A percentile compares a stretch with the other conserved stretches of the same genome.
Conservation (phyloP, 2,888 invertebrate species). For the Aelia acuminata region DNA sequence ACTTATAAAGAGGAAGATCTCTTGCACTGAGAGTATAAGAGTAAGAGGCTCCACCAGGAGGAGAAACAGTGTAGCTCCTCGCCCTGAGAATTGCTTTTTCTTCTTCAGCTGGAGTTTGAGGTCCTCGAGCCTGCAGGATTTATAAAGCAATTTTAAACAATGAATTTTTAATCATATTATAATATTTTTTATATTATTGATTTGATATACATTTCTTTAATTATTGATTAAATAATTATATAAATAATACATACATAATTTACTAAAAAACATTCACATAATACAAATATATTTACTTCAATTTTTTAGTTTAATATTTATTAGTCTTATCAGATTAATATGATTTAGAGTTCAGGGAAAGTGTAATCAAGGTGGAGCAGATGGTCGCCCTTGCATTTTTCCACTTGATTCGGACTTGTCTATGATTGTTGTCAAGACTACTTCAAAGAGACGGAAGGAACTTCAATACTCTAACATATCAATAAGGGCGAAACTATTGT, state of each 20-base stretch:
- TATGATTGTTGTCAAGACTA: too few species aligned
- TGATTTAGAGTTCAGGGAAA: too few species aligned
- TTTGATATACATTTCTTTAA: neutral
- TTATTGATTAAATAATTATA: conserved; percentile 43
- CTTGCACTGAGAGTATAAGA: conserved; percentile 64
- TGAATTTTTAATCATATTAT: neutral
- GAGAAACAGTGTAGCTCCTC: conserved; percentile 72
- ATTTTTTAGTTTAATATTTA: too few species aligned
- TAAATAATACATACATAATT: neutral
- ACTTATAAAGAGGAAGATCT: conserved; percentile 64
- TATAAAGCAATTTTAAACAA: conserved; percentile 3
- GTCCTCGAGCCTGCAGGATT: conserved; percentile 63
- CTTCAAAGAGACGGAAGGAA: too few species aligned
- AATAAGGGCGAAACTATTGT: too few species aligned
- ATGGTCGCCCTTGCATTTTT: too few species aligned
- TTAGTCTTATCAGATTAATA: too few species aligned
- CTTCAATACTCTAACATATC: too few species aligned
- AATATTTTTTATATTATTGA: neutral
- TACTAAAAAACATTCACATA: too few species aligned
- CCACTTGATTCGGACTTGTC: too few species aligned
- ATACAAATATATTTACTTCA: too few species aligned
- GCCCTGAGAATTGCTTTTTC: conserved; percentile 70
- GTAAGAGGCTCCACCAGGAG: conserved; percentile 65
- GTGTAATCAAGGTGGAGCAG: too few species aligned
- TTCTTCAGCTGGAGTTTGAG: conserved; percentile 65